These are phyloP conservation scores for Alviniconcha marisindica DNA, from an alignment of 1,140 invertebrate genomes.

Conservation along the genomic window DNA sequence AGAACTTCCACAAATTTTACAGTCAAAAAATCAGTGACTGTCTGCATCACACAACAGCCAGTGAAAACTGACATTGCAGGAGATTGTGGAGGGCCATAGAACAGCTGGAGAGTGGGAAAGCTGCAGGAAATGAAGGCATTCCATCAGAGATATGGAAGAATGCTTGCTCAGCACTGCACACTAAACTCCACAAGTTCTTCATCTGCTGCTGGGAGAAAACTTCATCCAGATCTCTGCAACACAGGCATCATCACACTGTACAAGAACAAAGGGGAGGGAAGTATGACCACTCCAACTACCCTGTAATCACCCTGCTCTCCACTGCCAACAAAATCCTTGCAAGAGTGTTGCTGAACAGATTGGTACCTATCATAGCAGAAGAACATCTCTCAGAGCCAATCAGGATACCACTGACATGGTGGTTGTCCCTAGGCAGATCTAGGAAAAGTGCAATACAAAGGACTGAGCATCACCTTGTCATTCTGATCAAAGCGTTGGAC, in stretches of 20 bases:
- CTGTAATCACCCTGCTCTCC: conserved; percentile 18
- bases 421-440: background rate
- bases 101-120: background rate
- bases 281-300: conserved; percentile 4
- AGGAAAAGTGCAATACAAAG: background rate
- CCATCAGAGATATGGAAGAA: background rate
- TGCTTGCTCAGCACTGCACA: background rate
- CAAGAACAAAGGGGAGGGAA: conserved; percentile 50
- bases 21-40: background rate
- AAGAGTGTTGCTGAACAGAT: background rate
- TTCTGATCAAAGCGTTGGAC: background rate
- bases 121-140: background rate
- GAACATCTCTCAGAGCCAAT: conserved; percentile 20
- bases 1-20: background rate
- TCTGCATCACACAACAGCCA: background rate
- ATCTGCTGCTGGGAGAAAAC: background rate
- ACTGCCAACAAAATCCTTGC: background rate
- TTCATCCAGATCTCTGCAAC: background rate
- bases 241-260: conserved; percentile 42
- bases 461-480: background rate
- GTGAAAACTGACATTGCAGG: background rate
- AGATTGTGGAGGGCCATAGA: background rate
- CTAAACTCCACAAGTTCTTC: background rate
- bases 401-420: conserved; percentile 13
- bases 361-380: background rate